Base-by-base conservation (phyloP, 2,888 invertebrate species). In the Coelopa pilipes region DNA sequence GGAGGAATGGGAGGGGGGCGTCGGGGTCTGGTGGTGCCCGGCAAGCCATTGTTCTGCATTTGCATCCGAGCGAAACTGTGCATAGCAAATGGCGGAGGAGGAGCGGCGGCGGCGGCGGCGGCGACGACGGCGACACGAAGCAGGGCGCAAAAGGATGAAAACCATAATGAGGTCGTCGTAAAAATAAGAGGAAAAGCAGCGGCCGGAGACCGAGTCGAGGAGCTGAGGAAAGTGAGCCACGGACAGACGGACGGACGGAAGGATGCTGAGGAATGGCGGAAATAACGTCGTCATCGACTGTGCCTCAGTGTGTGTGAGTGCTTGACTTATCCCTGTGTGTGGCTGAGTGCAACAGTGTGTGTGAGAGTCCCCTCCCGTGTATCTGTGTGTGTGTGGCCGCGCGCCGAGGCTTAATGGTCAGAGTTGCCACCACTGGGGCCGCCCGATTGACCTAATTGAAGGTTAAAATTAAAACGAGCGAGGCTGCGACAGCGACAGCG, bases 1-100 rank as follows among this genome's bases (percentile, higher is more conserved):
- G 34, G 34, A 34, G 76, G 62, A 60, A 62, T 74, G 74, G 76
- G 79, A 76, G 74, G 73, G 76, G 76, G 69, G 76, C 74, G 76
- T 72, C 47, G 67, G 69, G 63, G 73, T 62, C 60, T 62, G 15
- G 21, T 60, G 45, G n/a, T n/a, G n/a, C n/a, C n/a, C n/a, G 57
- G 45, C 21, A 53, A 81, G 19, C 60, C 21, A n/a, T 19, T 21
- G 53, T 45, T 53, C 46, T 17, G n/a, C 53, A 45, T 59, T 66
- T 62, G 60, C 13, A 62, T 10, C 24, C 9, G 34, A 24, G 60
- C 34, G 15, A 62, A 62, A 62, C 19, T 62, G 60, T 62, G 60
- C 60, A 62, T 62, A 19, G 24, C 11, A 62, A 62, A 62, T 62
- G 60, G 12, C 53, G 53, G 10, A 13, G 53, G 10, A n/a, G 53